Base-by-base conservation (phyloP, 2,113 vertebrate genomes). In the Sula dactylatra region DNA sequence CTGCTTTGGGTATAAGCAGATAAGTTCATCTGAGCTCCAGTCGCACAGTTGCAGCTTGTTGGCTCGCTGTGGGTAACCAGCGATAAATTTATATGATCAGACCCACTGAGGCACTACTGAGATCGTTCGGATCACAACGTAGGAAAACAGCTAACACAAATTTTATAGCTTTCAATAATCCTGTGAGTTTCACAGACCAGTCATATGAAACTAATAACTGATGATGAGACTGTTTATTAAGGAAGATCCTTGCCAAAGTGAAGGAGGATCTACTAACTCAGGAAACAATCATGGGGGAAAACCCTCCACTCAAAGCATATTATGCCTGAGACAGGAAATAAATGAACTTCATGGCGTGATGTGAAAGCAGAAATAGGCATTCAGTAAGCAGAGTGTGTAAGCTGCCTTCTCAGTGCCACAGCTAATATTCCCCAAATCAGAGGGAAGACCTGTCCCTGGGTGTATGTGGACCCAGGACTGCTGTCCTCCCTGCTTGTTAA, bases 151-250 rank as follows among this genome's bases (percentile, higher is more conserved):
- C 50, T 94, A 91, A 82, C 71, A 78, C 31, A 83, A 86, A 90
- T 93, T 79, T 94, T 95, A 94, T 18, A 90, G 73, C 58, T 92
- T 96, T 95, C 93, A 91, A 52, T 91, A 93, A 88, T 80, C 14
- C 66, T 74, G 25, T 54, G 38, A 64, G 34, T 82, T 95, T 90
- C 69, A 52, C 42, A 83, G 82, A 92, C 32, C 36, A 78, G 78
- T 78, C 64, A 94, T 56, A 88, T 38, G 78, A 95, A 97, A 88
- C 74, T 66, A 85, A 83, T 94, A 94, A 91, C 50, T 70, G 82
- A 90, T 32, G 65, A 92, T 52, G 62, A 90, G 72, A 73, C 38
- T 88, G 52, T 78, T 90, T 65, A 86, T 88, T 88, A 93, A 66
- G 24, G 74, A 82, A 87, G 66, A 72, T 66, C 50, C 17, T 94